Evolutionary conservation across 1,140 invertebrate species (phyloP).

Genomic region (Drosophila bocki): DNA sequence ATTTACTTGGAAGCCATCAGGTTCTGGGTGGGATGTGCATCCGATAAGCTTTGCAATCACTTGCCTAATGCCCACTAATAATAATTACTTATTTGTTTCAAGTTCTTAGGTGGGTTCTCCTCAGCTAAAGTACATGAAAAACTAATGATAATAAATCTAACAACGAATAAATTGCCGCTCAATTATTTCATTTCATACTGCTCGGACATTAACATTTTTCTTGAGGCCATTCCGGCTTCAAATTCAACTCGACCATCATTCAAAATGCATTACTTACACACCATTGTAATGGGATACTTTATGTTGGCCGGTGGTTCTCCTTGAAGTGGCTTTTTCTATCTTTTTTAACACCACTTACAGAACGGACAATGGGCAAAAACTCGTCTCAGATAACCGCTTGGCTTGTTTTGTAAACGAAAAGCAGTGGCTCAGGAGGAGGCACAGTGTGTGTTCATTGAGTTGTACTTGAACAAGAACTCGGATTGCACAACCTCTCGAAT

Average conservation of each 20-base stretch:
- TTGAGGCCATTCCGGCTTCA: slow-evolving; percentile 23
- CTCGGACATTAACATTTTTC: slow-evolving; percentile 22
- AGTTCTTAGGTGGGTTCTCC: not conserved
- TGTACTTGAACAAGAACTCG: slow-evolving; percentile 63
- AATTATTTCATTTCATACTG: slow-evolving; percentile 1
- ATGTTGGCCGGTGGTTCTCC: slow-evolving; percentile 49
- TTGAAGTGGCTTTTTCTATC: slow-evolving; percentile 48
- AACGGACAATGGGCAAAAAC: slow-evolving; percentile 53
- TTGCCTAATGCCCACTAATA: not conserved
- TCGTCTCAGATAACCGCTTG: slow-evolving; percentile 47
- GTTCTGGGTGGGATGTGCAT: slow-evolving; percentile 4
- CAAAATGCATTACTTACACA: slow-evolving; percentile 39
- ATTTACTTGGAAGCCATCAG: not conserved
- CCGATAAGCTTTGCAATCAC: not conserved
- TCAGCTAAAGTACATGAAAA: too few species aligned
- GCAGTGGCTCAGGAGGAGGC: slow-evolving; percentile 24
- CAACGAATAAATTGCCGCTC: not conserved
- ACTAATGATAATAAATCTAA: not conserved
- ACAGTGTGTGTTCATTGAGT: slow-evolving; percentile 36
- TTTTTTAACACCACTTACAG: slow-evolving; percentile 51
- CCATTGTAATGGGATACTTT: slow-evolving; percentile 50
- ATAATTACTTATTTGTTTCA: not conserved
- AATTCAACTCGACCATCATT: slow-evolving; percentile 46
- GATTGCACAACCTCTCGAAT: slow-evolving; percentile 51
- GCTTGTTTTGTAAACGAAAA: slow-evolving; percentile 34